Percentiles rank a stretch among this genome's conserved stretches.
These are phyloP conservation scores for Nothobranchius furzeri DNA, from an alignment of 2,113 vertebrate species.

Conservation along the genomic window DNA sequence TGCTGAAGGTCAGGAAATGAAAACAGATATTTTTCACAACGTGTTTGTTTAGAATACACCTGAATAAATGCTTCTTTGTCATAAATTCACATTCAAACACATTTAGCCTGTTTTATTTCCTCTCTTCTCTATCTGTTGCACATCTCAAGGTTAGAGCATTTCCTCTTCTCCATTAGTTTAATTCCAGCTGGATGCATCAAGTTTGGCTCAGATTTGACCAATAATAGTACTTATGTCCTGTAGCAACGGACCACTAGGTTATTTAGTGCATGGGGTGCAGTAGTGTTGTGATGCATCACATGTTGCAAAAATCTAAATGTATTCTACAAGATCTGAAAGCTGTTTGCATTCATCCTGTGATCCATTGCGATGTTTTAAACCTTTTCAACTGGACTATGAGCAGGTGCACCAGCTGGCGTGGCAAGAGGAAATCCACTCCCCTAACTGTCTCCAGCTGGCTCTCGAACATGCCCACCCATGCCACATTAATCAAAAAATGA, in stretches of 20 bases:
- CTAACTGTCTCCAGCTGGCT: slow-evolving; percentile 58
- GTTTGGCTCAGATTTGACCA: background rate
- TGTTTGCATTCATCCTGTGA: slow-evolving; percentile 7
- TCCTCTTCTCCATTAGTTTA: background rate
- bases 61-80: background rate
- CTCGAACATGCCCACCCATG: slow-evolving; percentile 27
- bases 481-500: slow-evolving; percentile 17
- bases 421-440: slow-evolving; percentile 44
- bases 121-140: background rate
- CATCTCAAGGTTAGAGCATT: slow-evolving; percentile 10
- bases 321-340: slow-evolving; percentile 4
- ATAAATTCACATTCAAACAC: slow-evolving; percentile 9
- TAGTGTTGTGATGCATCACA: slow-evolving; percentile 6
- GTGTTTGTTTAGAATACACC: background rate
- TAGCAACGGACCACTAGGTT: background rate
- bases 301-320: slow-evolving; percentile 15
- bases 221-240: background rate
- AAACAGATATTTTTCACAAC: background rate
- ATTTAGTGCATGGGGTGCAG: slow-evolving; percentile 6
- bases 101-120: background rate
- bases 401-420: slow-evolving; percentile 60
- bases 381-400: slow-evolving; percentile 14
- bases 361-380: slow-evolving; percentile 37
- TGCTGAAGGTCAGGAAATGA: slow-evolving; percentile 3
- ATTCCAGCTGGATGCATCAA: background rate